Base-by-base conservation (phyloP, 2,888 invertebrate species). In the Teleogryllus oceanicus region DNA sequence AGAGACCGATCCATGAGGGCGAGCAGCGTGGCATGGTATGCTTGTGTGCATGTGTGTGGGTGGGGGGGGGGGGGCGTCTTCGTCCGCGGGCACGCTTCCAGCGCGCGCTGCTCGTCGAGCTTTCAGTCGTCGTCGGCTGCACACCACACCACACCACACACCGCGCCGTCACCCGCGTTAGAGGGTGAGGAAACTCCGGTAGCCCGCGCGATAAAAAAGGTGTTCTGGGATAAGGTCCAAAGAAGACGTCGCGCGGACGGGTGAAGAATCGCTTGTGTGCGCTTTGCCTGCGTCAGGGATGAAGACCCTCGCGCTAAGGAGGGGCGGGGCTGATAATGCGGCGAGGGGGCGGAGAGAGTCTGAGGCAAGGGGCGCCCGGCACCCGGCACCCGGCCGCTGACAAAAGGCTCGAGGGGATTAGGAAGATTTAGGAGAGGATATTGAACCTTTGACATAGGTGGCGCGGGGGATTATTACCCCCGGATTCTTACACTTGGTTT, bases 181-280 rank as follows among this genome's bases (percentile, higher is more conserved):
- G 62, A 62, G n/a, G 62, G 62, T 13, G 62, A 62, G 62, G 62
- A 62, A 62, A 62, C 62, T n/a, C 62, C 62, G 62, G 62, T 62
- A 62, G 62, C 62, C 16, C 62, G 62, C 16, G n/a, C n/a, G 62
- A 62, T 18, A 62, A 62, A 62, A 62, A 62, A 62, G 62, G 62
- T 62, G 62, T 62, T 62, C 62, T 62, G 62, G 62, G 62, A 62
- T 62, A 62, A 62, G 16, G 62, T 62, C 62, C 62, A 62, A 62
- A 62, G 62, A 62, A 62, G 62, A 62, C 62, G 62, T 62, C n/a
- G 16, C 16, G 62, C 16, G 62, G n/a, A 62, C 62, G n/a, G n/a
- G 62, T 62, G 62, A 62, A n/a, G 62, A 62, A 62, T 62, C 62
- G n/a, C 62, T 11, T 62, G 16, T 18, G 37, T 37, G 8, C 37